Percentiles rank a stretch among this genome's conserved stretches.
phyloP scores from a whole-genome alignment of 2,113 vertebrate genomes.

The Melanocharis versteri region DNA sequence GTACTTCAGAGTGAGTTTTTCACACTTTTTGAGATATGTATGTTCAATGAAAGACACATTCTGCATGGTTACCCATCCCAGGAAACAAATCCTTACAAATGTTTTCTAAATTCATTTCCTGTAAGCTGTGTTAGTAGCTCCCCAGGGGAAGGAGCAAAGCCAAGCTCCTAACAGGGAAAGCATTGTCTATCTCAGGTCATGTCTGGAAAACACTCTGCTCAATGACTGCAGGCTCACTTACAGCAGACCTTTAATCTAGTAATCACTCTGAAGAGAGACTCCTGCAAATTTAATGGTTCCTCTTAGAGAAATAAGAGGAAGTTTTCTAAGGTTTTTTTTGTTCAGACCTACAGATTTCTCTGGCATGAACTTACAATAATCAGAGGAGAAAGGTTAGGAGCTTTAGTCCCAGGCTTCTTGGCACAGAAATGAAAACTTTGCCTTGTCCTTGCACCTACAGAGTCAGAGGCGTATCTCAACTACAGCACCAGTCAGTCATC shows the following conservation, averaged over 20 bases:
- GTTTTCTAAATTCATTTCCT: conserved; percentile 64
- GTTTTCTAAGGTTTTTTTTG: background rate
- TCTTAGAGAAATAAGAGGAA: conserved; percentile 39
- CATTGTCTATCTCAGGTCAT: conserved; percentile 40
- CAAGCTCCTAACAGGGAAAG: conserved; percentile 47
- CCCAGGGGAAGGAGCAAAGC: conserved; percentile 40
- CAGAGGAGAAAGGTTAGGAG: conserved; percentile 36
- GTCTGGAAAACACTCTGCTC: conserved; percentile 41
- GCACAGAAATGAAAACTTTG: conserved; percentile 43
- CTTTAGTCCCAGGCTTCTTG: conserved; percentile 37
- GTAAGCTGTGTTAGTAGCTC: conserved; percentile 48
- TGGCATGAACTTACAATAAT: conserved; percentile 49
- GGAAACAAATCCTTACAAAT: conserved; percentile 48
- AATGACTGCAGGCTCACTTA: conserved; percentile 50
- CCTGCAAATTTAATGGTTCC: conserved; percentile 55
- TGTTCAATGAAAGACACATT: conserved; percentile 19
- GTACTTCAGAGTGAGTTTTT: background rate
- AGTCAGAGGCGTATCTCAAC: background rate
- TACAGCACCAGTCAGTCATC: background rate
- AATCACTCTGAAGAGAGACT: conserved; percentile 51
- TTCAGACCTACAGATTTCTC: background rate
- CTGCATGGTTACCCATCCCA: conserved; percentile 42
- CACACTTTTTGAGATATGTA: background rate
- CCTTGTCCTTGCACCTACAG: background rate
- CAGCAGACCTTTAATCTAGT: conserved; percentile 60